phyloP scores from a whole-genome alignment of 2,888 invertebrate genomes.

The Cybosia mesomella region DNA sequence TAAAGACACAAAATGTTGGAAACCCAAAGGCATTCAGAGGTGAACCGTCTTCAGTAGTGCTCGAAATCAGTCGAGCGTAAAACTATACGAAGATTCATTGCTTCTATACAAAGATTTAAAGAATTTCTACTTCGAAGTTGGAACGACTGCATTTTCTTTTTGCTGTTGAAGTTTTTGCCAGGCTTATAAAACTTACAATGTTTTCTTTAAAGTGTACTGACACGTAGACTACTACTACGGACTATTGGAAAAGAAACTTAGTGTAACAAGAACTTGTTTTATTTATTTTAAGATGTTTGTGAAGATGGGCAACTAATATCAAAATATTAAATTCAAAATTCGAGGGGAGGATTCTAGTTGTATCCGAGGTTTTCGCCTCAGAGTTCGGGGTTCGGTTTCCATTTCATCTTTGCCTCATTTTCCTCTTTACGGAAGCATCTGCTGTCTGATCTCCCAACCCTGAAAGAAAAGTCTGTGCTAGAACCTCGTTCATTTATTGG shows the following conservation, averaged over 20 bases:
- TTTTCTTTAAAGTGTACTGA: not conserved
- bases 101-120: conserved; percentile 37
- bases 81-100: conserved; percentile 47
- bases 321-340: too few species aligned
- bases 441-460: too few species aligned
- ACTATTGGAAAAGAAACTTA: not conserved
- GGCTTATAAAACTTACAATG: conserved; percentile 6
- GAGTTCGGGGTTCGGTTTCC: too few species aligned
- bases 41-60: conserved; percentile 46
- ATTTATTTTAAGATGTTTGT: not conserved
- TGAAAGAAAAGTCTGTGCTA: too few species aligned
- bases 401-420: too few species aligned
- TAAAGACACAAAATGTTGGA: conserved; percentile 43
- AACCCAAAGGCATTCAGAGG: conserved; percentile 44
- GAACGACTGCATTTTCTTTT: conserved; percentile 9
- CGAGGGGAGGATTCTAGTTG: too few species aligned
- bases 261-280: not conserved
- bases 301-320: too few species aligned
- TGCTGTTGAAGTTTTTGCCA: conserved; percentile 1
- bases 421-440: too few species aligned
- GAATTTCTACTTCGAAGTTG: conserved; percentile 30
- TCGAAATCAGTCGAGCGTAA: conserved; percentile 39
- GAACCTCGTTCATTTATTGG: too few species aligned
- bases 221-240: not conserved
- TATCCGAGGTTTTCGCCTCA: too few species aligned